phyloP scores from a whole-genome alignment of 1,140 invertebrate genomes.

The Wiebesia pumilae region DNA sequence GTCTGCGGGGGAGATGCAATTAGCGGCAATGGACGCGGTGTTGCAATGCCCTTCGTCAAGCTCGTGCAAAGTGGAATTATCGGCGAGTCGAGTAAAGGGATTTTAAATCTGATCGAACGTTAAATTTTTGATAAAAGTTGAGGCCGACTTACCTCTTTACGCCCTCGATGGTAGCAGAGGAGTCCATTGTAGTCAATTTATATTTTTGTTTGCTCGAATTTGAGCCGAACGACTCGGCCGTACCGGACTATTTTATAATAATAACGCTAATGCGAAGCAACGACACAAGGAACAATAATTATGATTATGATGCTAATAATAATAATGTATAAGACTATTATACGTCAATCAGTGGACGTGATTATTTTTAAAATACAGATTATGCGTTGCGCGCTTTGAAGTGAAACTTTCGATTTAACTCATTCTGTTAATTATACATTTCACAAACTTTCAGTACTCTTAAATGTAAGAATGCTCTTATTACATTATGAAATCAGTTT shows the following conservation, averaged over 20 bases:
- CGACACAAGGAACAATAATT: background rate
- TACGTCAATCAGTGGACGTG: background rate
- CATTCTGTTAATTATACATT: background rate
- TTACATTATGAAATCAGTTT: too few relatives aligned
- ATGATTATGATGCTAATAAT: background rate
- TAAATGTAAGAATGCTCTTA: too few relatives aligned
- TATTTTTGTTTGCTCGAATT: too few relatives aligned
- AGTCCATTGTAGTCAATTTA: too few relatives aligned
- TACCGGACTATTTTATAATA: too few relatives aligned
- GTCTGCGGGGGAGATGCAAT: slow-evolving; percentile 9
- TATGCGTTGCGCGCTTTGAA: background rate
- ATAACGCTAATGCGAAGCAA: too few relatives aligned
- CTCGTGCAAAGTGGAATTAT: too few relatives aligned
- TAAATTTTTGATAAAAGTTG: too few relatives aligned
- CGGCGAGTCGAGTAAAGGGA: background rate
- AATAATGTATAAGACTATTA: background rate
- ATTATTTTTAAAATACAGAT: background rate
- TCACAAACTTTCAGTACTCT: too few relatives aligned
- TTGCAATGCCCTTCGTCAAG: background rate
- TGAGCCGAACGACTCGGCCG: too few relatives aligned
- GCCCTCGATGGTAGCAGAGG: too few relatives aligned
- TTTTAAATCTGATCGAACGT: background rate
- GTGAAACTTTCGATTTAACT: background rate
- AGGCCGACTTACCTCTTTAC: too few relatives aligned
- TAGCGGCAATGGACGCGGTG: background rate